Evolutionary conservation across 2,888 invertebrate species (phyloP), one percentile per base, ranked within the genome.

Genomic region (Heteromurus nitidus): DNA sequence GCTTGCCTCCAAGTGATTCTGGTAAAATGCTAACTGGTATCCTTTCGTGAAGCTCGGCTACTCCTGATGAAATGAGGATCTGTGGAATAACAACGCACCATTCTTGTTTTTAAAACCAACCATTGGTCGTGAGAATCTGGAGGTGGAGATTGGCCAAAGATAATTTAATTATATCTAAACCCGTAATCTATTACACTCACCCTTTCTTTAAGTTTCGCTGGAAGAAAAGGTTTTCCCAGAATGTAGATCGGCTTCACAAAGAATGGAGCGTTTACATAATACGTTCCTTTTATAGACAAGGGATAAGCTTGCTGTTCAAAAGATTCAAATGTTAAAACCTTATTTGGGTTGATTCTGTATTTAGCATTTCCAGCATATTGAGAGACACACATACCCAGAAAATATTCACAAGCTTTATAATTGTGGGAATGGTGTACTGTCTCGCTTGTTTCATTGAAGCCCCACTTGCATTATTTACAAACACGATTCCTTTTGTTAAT

Each of bases 261-360:
- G 18, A 72, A 60, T 0, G 75, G 75, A n/a, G 67, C 36, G 28
- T 75, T 75, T 24, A 75, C 67, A 42, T 55, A 26, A 22, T 75
- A 75, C 9, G 67, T 7, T 3, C 75, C 75, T 55, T 75, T 75
- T n/a, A 75, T 67, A 36, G 64, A 42, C 24, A 75, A 55, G 24
- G 75, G 75, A 36, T 75, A 75, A 3, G 75, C 65, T 53, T 55
- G 30, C 75, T 75, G 30, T n/a, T n/a, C n/a, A n/a, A n/a, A n/a
- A n/a, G n/a, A n/a, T n/a, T n/a, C n/a, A n/a, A n/a, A n/a, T n/a
- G n/a, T n/a, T n/a, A n/a, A n/a, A n/a, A n/a, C n/a, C n/a, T n/a
- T n/a, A n/a, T n/a, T n/a, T n/a, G n/a, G n/a, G n/a, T n/a, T n/a
- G n/a, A n/a, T n/a, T n/a, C n/a, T n/a, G n/a, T n/a, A n/a, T n/a